phyloP scores from a whole-genome alignment of 2,113 vertebrate species.

The Sminthopsis crassicaudata region DNA sequence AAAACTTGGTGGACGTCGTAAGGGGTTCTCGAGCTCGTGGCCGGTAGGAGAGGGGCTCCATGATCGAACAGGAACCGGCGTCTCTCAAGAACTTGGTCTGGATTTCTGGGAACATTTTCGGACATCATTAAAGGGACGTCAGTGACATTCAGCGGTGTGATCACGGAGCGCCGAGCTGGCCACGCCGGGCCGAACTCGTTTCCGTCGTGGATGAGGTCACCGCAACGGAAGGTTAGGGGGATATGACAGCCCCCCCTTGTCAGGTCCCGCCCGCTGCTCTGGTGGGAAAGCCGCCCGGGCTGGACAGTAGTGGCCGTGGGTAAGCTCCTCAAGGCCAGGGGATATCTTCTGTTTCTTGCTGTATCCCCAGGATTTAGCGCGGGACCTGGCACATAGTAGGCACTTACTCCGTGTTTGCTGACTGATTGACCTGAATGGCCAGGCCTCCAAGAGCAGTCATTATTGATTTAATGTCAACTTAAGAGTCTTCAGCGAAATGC shows the following conservation, averaged over 20 bases:
- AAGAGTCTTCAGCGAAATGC: neutral
- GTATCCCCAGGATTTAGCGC: neutral
- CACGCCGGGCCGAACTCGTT: neutral
- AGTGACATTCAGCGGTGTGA: neutral
- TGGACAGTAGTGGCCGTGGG: neutral
- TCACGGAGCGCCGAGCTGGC: neutral
- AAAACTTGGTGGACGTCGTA: accelerated
- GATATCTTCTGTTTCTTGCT: neutral
- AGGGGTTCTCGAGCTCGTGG: no score
- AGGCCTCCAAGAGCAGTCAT: neutral
- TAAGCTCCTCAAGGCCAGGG: neutral
- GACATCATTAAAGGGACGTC: neutral
- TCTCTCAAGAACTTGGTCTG: neutral
- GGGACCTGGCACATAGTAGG: neutral
- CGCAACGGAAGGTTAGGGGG: neutral
- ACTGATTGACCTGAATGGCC: neutral
- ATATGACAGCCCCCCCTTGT: neutral
- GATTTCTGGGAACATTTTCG: neutral
- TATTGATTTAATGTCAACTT: neutral
- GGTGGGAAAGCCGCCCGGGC: neutral
- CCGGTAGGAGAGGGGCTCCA: neutral
- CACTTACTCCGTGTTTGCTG: neutral
- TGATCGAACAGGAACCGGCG: neutral
- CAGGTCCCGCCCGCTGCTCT: no score
- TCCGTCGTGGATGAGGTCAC: neutral